Percentiles rank a stretch among this genome's conserved stretches.
Evolutionary conservation across 2,888 invertebrate species (phyloP).

Genomic region (Ctenicera cuprea): DNA sequence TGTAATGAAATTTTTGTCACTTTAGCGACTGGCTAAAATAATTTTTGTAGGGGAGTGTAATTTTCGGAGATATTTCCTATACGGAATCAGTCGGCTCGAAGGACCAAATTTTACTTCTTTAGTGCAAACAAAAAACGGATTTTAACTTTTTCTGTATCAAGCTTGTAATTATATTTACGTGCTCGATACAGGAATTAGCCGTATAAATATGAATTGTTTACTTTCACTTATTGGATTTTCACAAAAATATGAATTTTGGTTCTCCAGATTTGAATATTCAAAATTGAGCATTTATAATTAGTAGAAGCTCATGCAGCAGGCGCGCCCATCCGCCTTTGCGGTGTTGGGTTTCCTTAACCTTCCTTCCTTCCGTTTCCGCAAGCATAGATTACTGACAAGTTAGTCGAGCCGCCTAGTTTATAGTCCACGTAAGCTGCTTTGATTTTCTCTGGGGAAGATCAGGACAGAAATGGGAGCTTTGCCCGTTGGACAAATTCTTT

Average conservation of each 20-base stretch:
- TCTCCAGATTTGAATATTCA: neutral
- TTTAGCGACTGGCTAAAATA: no score
- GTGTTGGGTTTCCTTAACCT: conserved; percentile 36
- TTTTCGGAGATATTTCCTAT: no score
- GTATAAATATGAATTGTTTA: no score
- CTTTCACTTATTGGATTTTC: neutral
- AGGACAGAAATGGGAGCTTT: conserved; percentile 27
- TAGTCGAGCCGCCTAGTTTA: conserved; percentile 64
- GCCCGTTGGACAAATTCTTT: conserved; percentile 13
- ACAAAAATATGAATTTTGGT: neutral
- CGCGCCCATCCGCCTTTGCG: conserved; percentile 32
- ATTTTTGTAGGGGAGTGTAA: no score
- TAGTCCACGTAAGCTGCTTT: conserved; percentile 72
- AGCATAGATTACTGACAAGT: conserved; percentile 28
- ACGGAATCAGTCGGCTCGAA: no score
- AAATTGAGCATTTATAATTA: conserved; percentile 15
- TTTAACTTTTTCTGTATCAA: no score
- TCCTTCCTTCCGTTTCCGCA: conserved; percentile 42
- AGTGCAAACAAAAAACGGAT: no score
- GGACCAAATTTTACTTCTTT: no score
- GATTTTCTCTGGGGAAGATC: conserved; percentile 28
- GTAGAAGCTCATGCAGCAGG: conserved; percentile 10
- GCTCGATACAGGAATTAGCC: no score
- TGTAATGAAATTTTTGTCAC: no score
- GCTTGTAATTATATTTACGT: no score